Base-by-base conservation (phyloP, 2,113 vertebrate species). In the Menidia beryllina region DNA sequence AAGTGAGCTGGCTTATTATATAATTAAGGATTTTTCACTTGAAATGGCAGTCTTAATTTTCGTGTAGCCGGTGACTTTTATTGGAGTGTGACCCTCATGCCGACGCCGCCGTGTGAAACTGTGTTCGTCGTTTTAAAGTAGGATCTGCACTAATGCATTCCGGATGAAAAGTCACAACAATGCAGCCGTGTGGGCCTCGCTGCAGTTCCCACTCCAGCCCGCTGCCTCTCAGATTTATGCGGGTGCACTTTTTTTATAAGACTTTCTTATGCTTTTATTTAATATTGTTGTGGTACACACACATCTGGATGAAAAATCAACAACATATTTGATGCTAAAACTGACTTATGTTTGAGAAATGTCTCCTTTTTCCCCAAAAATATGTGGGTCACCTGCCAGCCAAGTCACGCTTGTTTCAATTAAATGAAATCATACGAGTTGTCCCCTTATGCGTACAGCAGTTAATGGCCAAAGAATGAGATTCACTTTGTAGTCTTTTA, bases 11-110 rank as follows among this genome's bases (percentile, higher is more conserved):
- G 64, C 79, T 85, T 90, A 86, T 91, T 87, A 91, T 73, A 85
- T 88, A 91, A 90, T 91, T 86, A 88, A 84, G 72, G 69, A 58
- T 80, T 88, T 89, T 86, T 85, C 78, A 86, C 77, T 90, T 86
- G 80, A 87, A 91, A 91, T 87, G 77, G 88, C 86, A 91, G 91
- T 92, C 79, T 84, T 90, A 82, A 86, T 90, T 86, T 34, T 85
- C 67, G 62, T 87, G 59, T 83, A 87, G 91, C 86, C 86, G 88
- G 74, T 85, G 85, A 84, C 87, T 88, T 91, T 81, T 85, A 87
- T 85, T 87, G 81, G 73, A 69, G 85, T 77, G 71, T 20, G 48
- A 55, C 54, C 66, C 59, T 54, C 69, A 53, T 55, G 25, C 62
- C 66, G 27, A 58, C 24, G 10, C 49, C 45, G 24, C 27, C 26